A percentile compares a stretch with the other conserved stretches of the same genome.
Conservation (phyloP, 1,140 invertebrate species). For the Euwallacea similis region DNA sequence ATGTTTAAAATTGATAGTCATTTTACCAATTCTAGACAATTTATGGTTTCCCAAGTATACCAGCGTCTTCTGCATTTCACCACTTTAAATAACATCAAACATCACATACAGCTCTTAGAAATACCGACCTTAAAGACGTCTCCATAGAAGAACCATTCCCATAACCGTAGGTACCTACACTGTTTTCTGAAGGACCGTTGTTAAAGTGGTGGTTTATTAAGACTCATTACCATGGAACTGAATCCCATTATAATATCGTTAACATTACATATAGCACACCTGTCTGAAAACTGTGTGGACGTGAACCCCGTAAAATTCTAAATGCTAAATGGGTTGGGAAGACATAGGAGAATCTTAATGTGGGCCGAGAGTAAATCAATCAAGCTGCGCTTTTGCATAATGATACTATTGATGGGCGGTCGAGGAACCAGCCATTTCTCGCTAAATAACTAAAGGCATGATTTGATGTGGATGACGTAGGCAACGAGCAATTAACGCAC, state of each 20-base stretch:
- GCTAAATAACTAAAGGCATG: constrained; percentile 16
- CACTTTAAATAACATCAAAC: too few relatives aligned
- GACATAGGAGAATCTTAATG: constrained; percentile 18
- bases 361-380: constrained; percentile 23
- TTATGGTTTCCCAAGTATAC: too few relatives aligned
- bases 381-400: constrained; percentile 21
- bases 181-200: too few relatives aligned
- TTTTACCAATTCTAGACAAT: too few relatives aligned
- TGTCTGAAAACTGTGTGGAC: constrained; percentile 7
- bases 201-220: constrained; percentile 13
- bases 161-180: too few relatives aligned
- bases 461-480: constrained; percentile 1
- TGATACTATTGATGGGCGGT: constrained; percentile 22
- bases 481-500: too few relatives aligned
- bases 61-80: too few relatives aligned
- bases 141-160: too few relatives aligned
- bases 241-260: constrained; percentile 30
- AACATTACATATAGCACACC: constrained; percentile 23
- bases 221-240: constrained; percentile 15
- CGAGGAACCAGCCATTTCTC: constrained; percentile 19
- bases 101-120: too few relatives aligned
- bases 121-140: too few relatives aligned
- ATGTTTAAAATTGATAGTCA: too few relatives aligned
- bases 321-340: constrained; percentile 21
- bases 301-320: background rate